phyloP scores from a whole-genome alignment of 2,113 vertebrate species.

The Asarcornis scutulata region DNA sequence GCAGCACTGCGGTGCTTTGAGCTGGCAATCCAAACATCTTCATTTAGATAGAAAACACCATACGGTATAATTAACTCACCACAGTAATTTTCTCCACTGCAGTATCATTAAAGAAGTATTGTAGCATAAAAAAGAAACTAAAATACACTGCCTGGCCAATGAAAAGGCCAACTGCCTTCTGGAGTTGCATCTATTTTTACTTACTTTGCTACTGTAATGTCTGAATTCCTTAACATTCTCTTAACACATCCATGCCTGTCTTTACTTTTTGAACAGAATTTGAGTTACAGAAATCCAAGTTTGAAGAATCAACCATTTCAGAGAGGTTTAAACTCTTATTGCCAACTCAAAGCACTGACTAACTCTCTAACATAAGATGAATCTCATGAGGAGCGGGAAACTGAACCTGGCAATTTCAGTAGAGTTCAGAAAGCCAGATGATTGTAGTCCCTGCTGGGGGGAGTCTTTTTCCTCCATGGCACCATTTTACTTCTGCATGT shows the following conservation, averaged over 20 bases:
- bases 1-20: constrained; percentile 13
- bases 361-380: not conserved
- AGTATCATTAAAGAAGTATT: constrained; percentile 40
- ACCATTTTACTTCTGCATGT: not conserved
- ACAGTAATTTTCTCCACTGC: constrained; percentile 46
- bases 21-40: constrained; percentile 41
- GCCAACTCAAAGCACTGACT: not conserved
- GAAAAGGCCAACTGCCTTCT: not conserved
- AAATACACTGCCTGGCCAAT: constrained; percentile 20
- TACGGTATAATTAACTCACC: constrained; percentile 23
- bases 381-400: not conserved
- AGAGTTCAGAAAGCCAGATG: not conserved
- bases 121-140: constrained; percentile 19
- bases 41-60: constrained; percentile 50
- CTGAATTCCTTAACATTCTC: not conserved
- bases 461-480: not conserved
- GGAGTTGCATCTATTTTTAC: not conserved
- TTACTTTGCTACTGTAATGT: not conserved
- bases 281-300: not conserved
- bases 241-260: not conserved
- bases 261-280: not conserved
- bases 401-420: not conserved
- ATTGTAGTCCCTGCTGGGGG: not conserved
- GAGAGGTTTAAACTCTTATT: not conserved
- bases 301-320: not conserved